These are phyloP conservation scores for Acronicta aceris DNA, from an alignment of 2,888 invertebrate genomes.

Conservation along the genomic window DNA sequence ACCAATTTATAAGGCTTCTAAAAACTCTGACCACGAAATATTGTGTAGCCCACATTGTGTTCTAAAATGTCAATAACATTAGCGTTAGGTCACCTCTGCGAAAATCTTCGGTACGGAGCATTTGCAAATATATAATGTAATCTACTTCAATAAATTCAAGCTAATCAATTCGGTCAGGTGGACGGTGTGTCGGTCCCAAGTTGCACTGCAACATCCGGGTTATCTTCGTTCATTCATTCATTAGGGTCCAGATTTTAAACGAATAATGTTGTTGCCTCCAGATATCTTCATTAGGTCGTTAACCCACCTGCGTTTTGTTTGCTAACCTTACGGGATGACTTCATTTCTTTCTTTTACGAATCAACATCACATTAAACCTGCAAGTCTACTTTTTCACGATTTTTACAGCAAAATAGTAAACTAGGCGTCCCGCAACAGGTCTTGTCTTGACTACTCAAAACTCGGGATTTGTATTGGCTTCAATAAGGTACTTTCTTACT, in stretches of 20 bases:
- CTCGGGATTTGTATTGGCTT: too few species aligned
- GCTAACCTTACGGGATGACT: too few species aligned
- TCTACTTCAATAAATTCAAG: not conserved
- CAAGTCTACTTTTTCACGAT: too few species aligned
- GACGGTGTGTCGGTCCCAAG: not conserved
- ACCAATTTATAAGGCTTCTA: not conserved
- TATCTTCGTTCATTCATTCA: not conserved
- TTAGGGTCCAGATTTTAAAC: not conserved
- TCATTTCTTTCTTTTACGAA: too few species aligned
- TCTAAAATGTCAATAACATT: constrained; percentile 1
- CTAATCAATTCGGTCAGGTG: too few species aligned
- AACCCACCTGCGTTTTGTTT: not conserved
- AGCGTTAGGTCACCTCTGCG: constrained; percentile 1
- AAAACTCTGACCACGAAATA: not conserved
- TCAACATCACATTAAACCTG: too few species aligned
- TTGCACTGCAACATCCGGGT: not conserved
- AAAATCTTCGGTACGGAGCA: not conserved
- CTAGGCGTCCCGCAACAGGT: too few species aligned
- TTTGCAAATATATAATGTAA: not conserved
- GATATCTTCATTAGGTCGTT: not conserved
- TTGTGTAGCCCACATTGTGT: not conserved
- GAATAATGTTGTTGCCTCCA: not conserved
- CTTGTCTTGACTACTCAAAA: too few species aligned
- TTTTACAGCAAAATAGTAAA: too few species aligned
- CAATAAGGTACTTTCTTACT: too few species aligned